A percentile compares a stretch with the other conserved stretches of the same genome.
Conservation (phyloP, 2,797 vertebrate species). For the Rhodeus uyekii region DNA sequence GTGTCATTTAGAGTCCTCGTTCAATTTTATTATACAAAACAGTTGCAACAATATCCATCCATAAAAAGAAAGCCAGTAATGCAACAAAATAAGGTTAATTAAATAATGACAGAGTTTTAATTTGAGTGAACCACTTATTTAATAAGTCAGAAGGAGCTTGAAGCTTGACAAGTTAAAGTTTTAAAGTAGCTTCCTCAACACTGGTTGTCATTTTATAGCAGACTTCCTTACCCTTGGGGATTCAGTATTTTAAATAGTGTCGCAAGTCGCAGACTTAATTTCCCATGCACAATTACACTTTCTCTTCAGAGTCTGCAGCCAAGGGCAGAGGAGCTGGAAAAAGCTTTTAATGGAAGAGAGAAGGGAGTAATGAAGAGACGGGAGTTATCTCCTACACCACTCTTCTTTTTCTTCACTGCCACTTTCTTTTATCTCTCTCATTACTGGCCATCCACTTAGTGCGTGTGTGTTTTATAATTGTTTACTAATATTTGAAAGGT, state of each 20-base stretch:
- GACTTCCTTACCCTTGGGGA: slow-evolving; percentile 69
- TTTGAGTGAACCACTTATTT: not conserved
- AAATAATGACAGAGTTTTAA: not conserved
- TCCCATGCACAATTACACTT: slow-evolving; percentile 77
- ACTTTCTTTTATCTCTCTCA: slow-evolving; percentile 35
- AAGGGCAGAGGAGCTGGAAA: slow-evolving; percentile 72
- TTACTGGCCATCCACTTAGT: slow-evolving; percentile 11
- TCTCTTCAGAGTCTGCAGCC: slow-evolving; percentile 74
- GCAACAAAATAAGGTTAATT: not conserved
- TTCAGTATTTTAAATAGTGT: slow-evolving; percentile 78
- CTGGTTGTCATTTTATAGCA: slow-evolving; percentile 65
- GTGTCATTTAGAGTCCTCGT: not conserved
- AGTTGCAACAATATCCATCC: not conserved
- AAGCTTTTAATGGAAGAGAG: slow-evolving; percentile 66
- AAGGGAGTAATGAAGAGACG: slow-evolving; percentile 46
- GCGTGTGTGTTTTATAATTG: slow-evolving; percentile 21
- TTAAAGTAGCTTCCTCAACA: slow-evolving; percentile 21
- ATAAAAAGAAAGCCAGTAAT: not conserved
- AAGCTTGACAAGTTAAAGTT: not conserved
- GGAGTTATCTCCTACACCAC: slow-evolving; percentile 42
- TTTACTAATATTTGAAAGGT: slow-evolving; percentile 35
- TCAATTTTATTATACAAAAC: not conserved
- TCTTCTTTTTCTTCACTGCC: slow-evolving; percentile 12
- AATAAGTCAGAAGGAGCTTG: not conserved
- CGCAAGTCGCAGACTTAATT: slow-evolving; percentile 76